Evolutionary conservation across 2,888 invertebrate genomes (phyloP).

Genomic region (Erebia aethiops): DNA sequence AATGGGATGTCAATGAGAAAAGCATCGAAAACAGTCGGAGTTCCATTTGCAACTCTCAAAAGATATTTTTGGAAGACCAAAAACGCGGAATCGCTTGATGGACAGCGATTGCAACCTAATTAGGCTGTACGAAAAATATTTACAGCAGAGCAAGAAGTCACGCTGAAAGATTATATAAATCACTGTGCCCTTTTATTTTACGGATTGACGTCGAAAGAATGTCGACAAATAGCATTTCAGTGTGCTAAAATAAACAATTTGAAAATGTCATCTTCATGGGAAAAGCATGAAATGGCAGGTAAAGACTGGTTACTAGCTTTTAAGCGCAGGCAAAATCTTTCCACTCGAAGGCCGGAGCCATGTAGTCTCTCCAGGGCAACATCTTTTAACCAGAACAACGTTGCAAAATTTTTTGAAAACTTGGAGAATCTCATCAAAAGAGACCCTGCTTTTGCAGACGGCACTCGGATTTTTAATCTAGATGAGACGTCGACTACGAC

Average conservation of each 20-base stretch:
- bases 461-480: no score
- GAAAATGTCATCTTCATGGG: background rate
- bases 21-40: background rate
- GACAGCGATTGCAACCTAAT: background rate
- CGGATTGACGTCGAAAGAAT: background rate
- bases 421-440: slow-evolving; percentile 13
- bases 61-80: no score
- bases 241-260: background rate
- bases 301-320: background rate
- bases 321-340: no score
- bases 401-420: slow-evolving; percentile 32
- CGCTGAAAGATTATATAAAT: background rate
- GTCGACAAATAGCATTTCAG: background rate
- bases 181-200: background rate
- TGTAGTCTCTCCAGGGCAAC: slow-evolving; percentile 30
- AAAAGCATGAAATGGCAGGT: background rate
- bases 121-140: background rate
- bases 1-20: background rate
- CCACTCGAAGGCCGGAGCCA: no score
- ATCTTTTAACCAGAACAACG: slow-evolving; percentile 34
- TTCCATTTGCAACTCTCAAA: background rate
- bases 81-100: background rate
- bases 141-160: background rate
- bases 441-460: no score
- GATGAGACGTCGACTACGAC: slow-evolving; percentile 30